Conservation (phyloP, 2,888 invertebrate genomes). For the Acrocyrtus sp. region DNA sequence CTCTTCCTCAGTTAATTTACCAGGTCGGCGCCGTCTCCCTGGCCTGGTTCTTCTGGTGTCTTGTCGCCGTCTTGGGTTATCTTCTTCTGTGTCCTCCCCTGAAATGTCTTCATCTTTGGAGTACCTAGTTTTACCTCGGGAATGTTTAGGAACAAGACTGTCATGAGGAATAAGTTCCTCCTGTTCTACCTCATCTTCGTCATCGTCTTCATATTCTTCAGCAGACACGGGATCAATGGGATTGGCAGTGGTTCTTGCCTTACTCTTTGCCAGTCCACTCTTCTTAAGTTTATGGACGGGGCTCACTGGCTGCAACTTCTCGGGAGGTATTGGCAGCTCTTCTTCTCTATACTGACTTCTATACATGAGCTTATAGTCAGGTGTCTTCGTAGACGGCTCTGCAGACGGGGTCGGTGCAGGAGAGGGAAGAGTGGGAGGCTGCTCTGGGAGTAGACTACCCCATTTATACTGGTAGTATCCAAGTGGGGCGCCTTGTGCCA, state of each 20-base stretch:
- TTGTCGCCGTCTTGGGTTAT: neutral
- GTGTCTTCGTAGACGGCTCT: constrained; percentile 1
- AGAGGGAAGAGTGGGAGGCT: constrained; percentile 16
- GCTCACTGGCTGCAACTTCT: constrained; percentile 34
- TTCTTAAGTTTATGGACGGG: constrained; percentile 41
- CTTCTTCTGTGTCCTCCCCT: neutral
- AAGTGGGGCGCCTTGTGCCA: neutral
- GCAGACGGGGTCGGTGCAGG: constrained; percentile 2
- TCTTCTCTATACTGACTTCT: constrained; percentile 47
- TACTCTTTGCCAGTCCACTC: constrained; percentile 8
- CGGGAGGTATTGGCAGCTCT: constrained; percentile 20
- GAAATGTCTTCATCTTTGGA: neutral
- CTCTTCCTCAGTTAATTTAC: constrained; percentile 25
- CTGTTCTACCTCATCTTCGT: constrained; percentile 28
- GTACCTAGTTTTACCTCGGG: constrained; percentile 5
- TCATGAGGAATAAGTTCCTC: constrained; percentile 35
- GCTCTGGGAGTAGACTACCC: constrained; percentile 13
- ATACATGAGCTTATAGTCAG: constrained; percentile 43
- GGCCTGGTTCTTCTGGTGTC: neutral
- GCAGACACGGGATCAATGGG: constrained; percentile 45
- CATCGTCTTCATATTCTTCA: constrained; percentile 51
- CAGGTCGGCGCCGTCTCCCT: constrained; percentile 38
- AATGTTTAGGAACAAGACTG: constrained; percentile 19
- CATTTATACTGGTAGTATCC: constrained; percentile 46
- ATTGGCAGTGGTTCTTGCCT: constrained; percentile 22